Evolutionary conservation across 2,113 vertebrate species (phyloP), one percentile per base, ranked within the genome.

Genomic region (Callospermophilus lateralis): DNA sequence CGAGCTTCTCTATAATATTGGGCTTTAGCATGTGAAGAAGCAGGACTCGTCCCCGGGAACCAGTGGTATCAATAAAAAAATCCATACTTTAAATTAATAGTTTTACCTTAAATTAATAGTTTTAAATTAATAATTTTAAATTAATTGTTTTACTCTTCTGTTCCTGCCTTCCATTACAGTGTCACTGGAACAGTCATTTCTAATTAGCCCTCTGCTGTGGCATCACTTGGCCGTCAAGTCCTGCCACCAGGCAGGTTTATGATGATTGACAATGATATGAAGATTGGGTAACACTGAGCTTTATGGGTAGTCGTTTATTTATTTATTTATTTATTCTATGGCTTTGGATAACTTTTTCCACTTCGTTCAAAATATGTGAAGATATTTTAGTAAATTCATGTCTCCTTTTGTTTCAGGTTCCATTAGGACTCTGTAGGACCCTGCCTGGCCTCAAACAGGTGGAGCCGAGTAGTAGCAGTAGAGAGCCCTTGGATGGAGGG

Each of bases 351-450:
- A 48, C n/a, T 51, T 89, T 89, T 85, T 42, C 30, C 26, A 65
- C 39, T 80, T 92, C 51, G 39, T 77, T 86, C n/a, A 93, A 86
- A 90, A 72, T 73, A 73, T 26, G 34, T 53, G 34, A 87, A 81
- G 76, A 42, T 93, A 70, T 67, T 78, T 67, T 92, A 48, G 17
- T 83, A 76, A 65, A 4, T 87, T 22, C 5, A 34, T 22, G 79
- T 70, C 86, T 55, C 45, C 55, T 63, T 94, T 74, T n/a, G 88
- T 30, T 39, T 95, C 22, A 48, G 37, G 19, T n/a, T 73, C 45
- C 19, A 58, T 0, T 53, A 26, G 39, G 28, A 42, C 34, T 34
- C 55, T 32, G 10, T 42, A 55, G 6, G 24, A 37, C 67, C 24
- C 39, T 67, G 17, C 68, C 34, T 76, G 39, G 8, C 32, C 53